Conservation (phyloP, 2,113 vertebrate species). For the Benthochromis sp. region DNA sequence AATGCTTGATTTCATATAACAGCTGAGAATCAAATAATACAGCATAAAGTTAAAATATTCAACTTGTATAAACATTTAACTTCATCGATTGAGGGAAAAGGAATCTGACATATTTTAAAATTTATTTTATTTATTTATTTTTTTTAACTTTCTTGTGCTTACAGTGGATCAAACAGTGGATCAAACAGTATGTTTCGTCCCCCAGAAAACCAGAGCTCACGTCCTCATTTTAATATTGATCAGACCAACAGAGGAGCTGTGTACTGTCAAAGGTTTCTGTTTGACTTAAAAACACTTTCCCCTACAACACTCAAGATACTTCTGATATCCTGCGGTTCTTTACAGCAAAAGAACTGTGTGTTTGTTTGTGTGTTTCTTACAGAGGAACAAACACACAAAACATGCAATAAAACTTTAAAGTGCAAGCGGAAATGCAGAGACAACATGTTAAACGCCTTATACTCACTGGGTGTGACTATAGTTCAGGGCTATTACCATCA, state of each 20-base stretch:
- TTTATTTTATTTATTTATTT: neutral
- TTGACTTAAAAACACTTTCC: neutral
- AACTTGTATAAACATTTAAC: neutral
- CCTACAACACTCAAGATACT: neutral
- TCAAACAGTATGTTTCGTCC: neutral
- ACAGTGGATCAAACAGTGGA: neutral
- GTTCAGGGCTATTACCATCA: neutral
- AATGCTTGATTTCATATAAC: neutral
- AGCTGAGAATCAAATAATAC: neutral
- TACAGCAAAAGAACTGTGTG: neutral
- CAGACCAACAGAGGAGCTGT: neutral
- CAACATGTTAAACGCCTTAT: neutral
- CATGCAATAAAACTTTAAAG: neutral
- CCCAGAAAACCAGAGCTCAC: neutral
- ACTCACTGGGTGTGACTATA: rapidly evolving
- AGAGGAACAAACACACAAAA: neutral
- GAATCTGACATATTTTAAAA: neutral
- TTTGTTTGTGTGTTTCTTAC: neutral
- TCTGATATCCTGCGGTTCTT: neutral
- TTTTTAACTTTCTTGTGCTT: neutral
- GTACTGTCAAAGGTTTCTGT: neutral
- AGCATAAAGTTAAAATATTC: neutral
- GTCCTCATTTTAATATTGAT: neutral
- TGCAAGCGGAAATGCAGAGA: neutral
- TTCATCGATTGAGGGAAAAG: neutral